Evolutionary conservation across 2,113 vertebrate species (phyloP), one percentile per base, ranked within the genome.

Genomic region (Pelecanoides urinatrix): DNA sequence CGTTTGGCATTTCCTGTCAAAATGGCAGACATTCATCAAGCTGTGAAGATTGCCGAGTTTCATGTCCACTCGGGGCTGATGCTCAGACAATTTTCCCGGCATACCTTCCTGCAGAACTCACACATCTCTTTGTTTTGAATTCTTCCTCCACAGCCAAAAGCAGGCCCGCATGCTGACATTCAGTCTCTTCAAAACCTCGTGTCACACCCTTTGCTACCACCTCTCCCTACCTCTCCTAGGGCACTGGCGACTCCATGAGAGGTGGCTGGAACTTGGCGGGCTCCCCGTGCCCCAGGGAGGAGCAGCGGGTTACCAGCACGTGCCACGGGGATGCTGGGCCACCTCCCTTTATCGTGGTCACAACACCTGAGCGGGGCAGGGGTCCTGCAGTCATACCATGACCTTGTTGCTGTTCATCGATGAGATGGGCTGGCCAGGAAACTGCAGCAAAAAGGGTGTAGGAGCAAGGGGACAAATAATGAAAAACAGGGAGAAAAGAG

Each of bases 1-100:
- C 77, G 85, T 75, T 92, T 95, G 92, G 86, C 49, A 87, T 94
- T 97, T 97, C 95, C 94, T 92, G 88, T 89, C 89, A 94, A 85
- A 95, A 82, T 90, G 95, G 80, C 58, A 95, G 52, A 53, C 70
- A 94, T 94, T 96, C 49, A 94, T 95, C 86, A 94, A 45, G 20
- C 67, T 7, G 15, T 47, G 85, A 81, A 45, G 49, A 53, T 42
- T 81, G 32, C 59, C n/a, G 52, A 47, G 42, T 75, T 91, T 87
- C 25, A 12, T 0, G 1, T 84, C 36, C 25, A 45, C 58, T 68
- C 2, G 6, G 52, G 21, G 36, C 65, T 68, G 61, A 26, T 49
- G 61, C 42, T 68, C 32, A 47, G 73, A 53, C 42, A 8, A 0
- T 79, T 91, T 74, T 85, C 66, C 40, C 3, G 12, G 16, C 36